These are phyloP conservation scores for Gryon sp. DNA, from an alignment of 1,140 invertebrate species.

Conservation along the genomic window DNA sequence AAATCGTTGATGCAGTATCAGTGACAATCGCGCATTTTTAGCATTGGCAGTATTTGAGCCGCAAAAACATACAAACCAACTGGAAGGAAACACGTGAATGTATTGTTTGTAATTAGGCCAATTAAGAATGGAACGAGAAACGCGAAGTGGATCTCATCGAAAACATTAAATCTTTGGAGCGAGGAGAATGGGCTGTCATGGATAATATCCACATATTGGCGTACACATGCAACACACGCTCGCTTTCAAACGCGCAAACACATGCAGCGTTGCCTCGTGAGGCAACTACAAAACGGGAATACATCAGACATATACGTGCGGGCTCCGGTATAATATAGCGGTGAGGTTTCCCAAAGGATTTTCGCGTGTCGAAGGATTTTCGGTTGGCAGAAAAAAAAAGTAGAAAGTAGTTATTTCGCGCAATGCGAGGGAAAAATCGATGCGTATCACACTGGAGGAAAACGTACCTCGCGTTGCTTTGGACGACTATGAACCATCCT, in stretches of 20 bases:
- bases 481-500: conserved; percentile 57
- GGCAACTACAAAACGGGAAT: background rate
- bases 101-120: conserved; percentile 5
- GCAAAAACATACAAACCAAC: too few relatives aligned
- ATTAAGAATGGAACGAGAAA: conserved; percentile 3
- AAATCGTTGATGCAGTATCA: too few relatives aligned
- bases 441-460: conserved; percentile 2
- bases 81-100: too few relatives aligned
- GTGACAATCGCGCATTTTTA: too few relatives aligned
- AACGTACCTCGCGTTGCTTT: conserved; percentile 57
- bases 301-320: background rate
- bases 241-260: conserved; percentile 1
- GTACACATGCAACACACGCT: background rate
- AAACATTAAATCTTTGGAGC: conserved; percentile 11
- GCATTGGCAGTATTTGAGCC: too few relatives aligned
- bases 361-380: conserved; percentile 11
- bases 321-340: too few relatives aligned
- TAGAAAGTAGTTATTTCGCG: too few relatives aligned
- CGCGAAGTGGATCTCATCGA: conserved; percentile 3
- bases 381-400: too few relatives aligned
- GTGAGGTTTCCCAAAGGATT: conserved; percentile 20
- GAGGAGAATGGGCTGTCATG: background rate
- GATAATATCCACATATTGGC: background rate
- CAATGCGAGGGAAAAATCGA: conserved; percentile 27
- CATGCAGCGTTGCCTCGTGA: background rate